Evolutionary conservation across 1,140 invertebrate genomes (phyloP).

Genomic region (Drosophila ercepeae): DNA sequence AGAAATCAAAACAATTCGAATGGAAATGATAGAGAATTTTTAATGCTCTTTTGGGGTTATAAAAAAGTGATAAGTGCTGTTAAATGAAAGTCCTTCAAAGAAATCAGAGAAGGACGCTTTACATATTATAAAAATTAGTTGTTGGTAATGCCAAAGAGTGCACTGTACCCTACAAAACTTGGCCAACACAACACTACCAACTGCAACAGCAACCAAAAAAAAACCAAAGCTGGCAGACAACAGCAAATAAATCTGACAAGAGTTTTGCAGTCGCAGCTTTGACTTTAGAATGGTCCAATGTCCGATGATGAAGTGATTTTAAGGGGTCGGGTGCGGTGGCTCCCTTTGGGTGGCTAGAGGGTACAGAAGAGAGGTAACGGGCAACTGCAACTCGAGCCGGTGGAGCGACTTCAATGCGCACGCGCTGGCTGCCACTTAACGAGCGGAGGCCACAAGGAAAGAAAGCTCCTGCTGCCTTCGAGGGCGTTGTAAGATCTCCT

Average conservation of each 20-base stretch:
- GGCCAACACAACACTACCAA: constrained; percentile 32
- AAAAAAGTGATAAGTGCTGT: background rate
- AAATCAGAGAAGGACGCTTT: no score
- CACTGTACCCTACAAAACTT: constrained; percentile 34
- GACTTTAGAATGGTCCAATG: constrained; percentile 68
- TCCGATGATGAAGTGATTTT: constrained; percentile 79
- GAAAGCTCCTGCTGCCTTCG: constrained; percentile 66
- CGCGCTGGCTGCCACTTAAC: constrained; percentile 80
- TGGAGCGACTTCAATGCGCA: constrained; percentile 69
- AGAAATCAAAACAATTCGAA: constrained; percentile 54
- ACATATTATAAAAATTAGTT: no score
- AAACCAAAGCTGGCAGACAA: constrained; percentile 10
- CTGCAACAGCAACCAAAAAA: constrained; percentile 21
- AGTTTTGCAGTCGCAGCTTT: constrained; percentile 67
- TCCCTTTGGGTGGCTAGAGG: background rate
- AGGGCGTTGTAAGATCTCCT: constrained; percentile 75
- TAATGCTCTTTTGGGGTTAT: background rate
- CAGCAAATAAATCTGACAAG: constrained; percentile 77
- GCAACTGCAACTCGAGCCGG: constrained; percentile 21
- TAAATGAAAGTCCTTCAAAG: background rate
- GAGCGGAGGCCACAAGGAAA: constrained; percentile 61
- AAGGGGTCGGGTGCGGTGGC: constrained; percentile 23
- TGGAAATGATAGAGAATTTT: background rate
- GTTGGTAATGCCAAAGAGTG: no score
- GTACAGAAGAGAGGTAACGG: background rate